Evolutionary conservation across 2,888 invertebrate genomes (phyloP).

Genomic region (Antheraea yamamai): DNA sequence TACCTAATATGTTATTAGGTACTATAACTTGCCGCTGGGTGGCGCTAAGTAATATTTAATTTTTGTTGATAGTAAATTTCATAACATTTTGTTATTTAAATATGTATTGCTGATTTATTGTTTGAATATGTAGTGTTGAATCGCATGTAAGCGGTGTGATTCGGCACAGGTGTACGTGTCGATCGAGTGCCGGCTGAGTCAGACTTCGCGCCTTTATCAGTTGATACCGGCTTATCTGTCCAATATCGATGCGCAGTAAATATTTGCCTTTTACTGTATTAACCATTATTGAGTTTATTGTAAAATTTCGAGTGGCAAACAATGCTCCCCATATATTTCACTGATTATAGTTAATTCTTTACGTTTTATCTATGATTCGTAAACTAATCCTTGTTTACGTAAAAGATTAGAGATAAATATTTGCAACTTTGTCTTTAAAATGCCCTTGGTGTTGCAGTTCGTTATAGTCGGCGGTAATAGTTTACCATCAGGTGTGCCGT

Average conservation of each 20-base stretch:
- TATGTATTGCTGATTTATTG: neutral
- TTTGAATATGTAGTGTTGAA: neutral
- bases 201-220: neutral
- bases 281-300: slow-evolving; percentile 16
- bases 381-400: neutral
- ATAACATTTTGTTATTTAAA: neutral
- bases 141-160: neutral
- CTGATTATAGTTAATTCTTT: neutral
- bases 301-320: slow-evolving; percentile 18
- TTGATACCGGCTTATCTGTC: neutral
- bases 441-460: too few relatives aligned
- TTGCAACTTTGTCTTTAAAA: too few relatives aligned
- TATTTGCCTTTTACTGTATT: slow-evolving; percentile 11
- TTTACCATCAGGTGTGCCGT: too few relatives aligned
- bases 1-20: too few relatives aligned
- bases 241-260: slow-evolving; percentile 13
- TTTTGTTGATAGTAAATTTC: too few relatives aligned
- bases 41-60: too few relatives aligned
- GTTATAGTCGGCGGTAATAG: too few relatives aligned
- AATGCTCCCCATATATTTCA: neutral
- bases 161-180: neutral
- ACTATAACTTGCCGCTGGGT: too few relatives aligned
- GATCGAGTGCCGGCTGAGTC: neutral
- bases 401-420: neutral
- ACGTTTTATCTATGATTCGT: neutral